Conservation (phyloP, 2,888 invertebrate species). For the Parasteatoda lunata region DNA sequence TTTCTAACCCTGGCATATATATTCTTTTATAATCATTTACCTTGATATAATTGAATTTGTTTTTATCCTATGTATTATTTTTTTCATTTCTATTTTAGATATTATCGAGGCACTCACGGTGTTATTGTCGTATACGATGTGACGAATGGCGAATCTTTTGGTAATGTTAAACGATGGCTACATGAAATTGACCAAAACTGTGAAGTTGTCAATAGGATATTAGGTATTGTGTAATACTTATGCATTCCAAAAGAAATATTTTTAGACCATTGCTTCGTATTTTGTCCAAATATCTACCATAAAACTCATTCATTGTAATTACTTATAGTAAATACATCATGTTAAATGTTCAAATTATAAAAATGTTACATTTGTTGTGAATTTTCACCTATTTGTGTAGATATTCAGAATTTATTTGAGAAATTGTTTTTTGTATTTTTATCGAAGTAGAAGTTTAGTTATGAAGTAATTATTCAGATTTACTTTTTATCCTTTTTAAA, state of each 20-base stretch:
- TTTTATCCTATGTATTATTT: no score
- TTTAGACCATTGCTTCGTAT: no score
- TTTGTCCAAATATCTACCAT: no score
- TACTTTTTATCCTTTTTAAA: no score
- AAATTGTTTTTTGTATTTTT: no score
- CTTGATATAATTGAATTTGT: no score
- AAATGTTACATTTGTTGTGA: neutral
- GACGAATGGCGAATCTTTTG: constrained; percentile 98
- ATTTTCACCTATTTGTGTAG: neutral
- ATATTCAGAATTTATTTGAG: neutral
- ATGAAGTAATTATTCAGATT: no score
- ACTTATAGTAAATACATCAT: neutral
- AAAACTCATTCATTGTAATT: neutral
- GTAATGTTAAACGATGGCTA: constrained; percentile 98
- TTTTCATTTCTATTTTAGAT: constrained; percentile 76
- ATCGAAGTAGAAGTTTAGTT: no score
- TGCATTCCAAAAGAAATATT: no score
- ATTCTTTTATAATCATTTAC: no score
- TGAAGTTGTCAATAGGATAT: constrained; percentile 97
- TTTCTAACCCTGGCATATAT: no score
- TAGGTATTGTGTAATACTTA: constrained; percentile 80
- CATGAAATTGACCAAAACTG: constrained; percentile 99
- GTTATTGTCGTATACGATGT: constrained; percentile 99
- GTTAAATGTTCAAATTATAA: neutral
- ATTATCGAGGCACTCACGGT: constrained; percentile 99